Base-by-base conservation (phyloP, 2,113 vertebrate species). In the Vulpes lagopus region DNA sequence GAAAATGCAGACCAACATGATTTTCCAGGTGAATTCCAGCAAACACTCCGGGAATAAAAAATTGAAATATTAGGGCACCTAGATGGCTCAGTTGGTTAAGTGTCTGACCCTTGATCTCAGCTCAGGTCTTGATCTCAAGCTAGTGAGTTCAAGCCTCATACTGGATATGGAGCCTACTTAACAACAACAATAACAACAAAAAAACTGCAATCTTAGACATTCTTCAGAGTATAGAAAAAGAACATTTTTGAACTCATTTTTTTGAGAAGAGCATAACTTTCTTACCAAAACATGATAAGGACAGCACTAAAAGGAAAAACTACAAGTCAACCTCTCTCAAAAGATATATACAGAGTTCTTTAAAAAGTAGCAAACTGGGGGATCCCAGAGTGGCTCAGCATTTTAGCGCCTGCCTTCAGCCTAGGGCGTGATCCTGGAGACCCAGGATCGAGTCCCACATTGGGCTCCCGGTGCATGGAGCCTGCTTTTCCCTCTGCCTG, bases 171-270 rank as follows among this genome's bases (percentile, higher is more conserved):
- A 17, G 65, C 30, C 65, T 67, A 67, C 65, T 67, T 67, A 11
- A 25, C 25, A 32, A 65, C 30, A 59, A 57, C 43, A 43, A 43
- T 43, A 43, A 43, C 43, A 43, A 43, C 5, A 43, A 43, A 67
- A 65, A 94, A 84, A 53, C 9, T 78, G n/a, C 27, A 78, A 55
- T 69, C 35, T 55, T 88, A 69, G 20, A 73, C 3, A 78, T 32
- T 59, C 35, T 67, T 88, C 23, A 59, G 76, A 82, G 20, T 60
- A 88, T 1, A 96, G 67, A 55, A 96, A 82, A 83, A 92, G 59
- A 94, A 81, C 3, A 65, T 91, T 96, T 80, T 86, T 25, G 0
- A 64, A 59, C 67, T 91, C 64, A 78, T 27, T 22, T 83, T 86
- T 79, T 49, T 88, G 82, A 94, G 16, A 25, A 11, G 67, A 67